A percentile compares a stretch with the other conserved stretches of the same genome.
Conservation (phyloP, 2,797 vertebrate genomes). For the Typhlichthys eigenmanni region DNA sequence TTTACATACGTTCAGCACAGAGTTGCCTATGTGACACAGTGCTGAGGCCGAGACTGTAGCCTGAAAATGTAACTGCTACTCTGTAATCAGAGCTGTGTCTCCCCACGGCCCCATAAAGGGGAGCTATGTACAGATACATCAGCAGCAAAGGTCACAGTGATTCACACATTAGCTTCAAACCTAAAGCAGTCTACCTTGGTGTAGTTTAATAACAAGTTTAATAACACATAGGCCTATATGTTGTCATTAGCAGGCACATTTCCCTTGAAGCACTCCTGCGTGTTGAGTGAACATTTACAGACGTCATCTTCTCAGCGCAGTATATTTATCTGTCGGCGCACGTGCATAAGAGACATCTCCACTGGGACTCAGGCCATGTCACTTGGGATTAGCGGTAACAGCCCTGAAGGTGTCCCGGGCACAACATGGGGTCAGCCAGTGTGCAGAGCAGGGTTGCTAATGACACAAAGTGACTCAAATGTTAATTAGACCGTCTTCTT, state of each 20-base stretch:
- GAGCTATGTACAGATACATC: conserved; percentile 9
- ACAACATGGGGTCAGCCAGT: conserved; percentile 46
- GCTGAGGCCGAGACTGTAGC: too few species aligned
- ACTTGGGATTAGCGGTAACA: conserved; percentile 39
- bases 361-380: conserved; percentile 27
- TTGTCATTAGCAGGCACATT: too few species aligned
- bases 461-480: conserved; percentile 80
- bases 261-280: too few species aligned
- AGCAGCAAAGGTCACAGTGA: conserved; percentile 38
- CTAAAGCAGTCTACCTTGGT: too few species aligned
- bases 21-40: too few species aligned
- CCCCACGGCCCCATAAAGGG: conserved; percentile 34
- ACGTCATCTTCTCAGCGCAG: too few species aligned
- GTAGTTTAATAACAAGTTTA: too few species aligned
- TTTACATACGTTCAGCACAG: too few species aligned
- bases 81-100: conserved; percentile 43
- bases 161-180: conserved; percentile 13
- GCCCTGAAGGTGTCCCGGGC: conserved; percentile 35
- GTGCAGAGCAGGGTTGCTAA: conserved; percentile 43
- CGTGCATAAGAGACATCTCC: neutral
- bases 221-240: too few species aligned
- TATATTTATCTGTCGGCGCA: neutral
- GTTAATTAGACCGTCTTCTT: conserved; percentile 66
- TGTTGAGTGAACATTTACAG: too few species aligned
- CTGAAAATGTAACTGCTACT: too few species aligned